Conservation (phyloP, 1,140 invertebrate species). For the Mya arenaria region DNA sequence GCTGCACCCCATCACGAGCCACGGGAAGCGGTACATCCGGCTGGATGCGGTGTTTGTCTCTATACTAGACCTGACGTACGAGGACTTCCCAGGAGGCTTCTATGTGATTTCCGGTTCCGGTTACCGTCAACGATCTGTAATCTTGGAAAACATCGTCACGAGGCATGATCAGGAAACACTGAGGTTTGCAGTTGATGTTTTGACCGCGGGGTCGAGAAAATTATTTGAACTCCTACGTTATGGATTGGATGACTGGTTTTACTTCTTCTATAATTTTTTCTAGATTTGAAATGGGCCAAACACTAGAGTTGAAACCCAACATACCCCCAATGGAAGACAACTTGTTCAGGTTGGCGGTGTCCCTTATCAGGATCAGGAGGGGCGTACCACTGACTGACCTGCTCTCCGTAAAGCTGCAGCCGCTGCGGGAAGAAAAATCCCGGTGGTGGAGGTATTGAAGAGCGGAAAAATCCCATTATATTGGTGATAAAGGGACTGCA, state of each 20-base stretch:
- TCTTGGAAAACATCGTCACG: conserved; percentile 24
- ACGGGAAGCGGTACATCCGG: conserved; percentile 21
- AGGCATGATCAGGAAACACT: conserved; percentile 13
- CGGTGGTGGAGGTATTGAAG: conserved; percentile 2
- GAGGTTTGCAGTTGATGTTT: too few relatives aligned
- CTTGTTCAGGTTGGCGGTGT: conserved; percentile 5
- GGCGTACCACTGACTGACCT: not conserved
- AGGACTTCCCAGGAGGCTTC: not conserved
- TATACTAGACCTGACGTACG: conserved; percentile 6
- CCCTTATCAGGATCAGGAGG: conserved; percentile 1
- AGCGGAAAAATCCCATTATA: conserved; percentile 6
- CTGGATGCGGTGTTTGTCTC: conserved; percentile 14
- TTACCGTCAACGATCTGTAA: conserved; percentile 27
- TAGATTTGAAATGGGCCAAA: conserved; percentile 32
- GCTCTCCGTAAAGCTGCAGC: conserved; percentile 24
- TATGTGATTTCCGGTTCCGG: conserved; percentile 34
- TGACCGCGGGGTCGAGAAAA: too few relatives aligned
- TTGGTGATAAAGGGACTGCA: not conserved
- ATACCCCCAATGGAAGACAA: not conserved
- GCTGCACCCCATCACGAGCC: conserved; percentile 1
- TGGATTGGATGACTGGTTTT: too few relatives aligned
- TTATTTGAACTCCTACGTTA: too few relatives aligned
- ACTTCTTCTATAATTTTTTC: too few relatives aligned
- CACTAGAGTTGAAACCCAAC: conserved; percentile 38
- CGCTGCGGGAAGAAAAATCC: not conserved